Evolutionary conservation across 2,113 vertebrate species (phyloP).

Genomic region (Prolemur simus): DNA sequence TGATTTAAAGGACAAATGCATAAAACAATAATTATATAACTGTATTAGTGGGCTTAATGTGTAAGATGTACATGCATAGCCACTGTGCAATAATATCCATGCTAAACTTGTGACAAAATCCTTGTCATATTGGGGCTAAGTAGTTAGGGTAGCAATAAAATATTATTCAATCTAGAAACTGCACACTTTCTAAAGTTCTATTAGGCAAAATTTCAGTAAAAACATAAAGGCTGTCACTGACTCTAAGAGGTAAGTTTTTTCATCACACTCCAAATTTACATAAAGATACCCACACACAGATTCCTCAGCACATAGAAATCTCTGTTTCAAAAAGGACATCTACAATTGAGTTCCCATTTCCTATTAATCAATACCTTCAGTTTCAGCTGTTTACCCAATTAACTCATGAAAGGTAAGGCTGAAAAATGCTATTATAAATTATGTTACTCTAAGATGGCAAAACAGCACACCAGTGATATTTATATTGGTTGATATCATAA

Average conservation of each 20-base stretch:
- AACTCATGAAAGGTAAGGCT: not conserved
- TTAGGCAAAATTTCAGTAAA: conserved; percentile 11
- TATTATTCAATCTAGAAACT: not conserved
- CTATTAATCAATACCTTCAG: not conserved
- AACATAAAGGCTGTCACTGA: not conserved
- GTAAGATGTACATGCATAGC: not conserved
- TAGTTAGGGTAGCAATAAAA: not conserved
- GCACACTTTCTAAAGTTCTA: not conserved
- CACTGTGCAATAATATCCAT: not conserved
- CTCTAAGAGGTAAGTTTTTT: not conserved
- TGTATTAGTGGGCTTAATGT: not conserved
- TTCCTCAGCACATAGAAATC: not conserved
- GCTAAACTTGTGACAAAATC: not conserved
- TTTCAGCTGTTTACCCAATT: not conserved
- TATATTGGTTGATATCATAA: conserved; percentile 7
- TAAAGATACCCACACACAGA: not conserved
- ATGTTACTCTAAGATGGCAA: not conserved
- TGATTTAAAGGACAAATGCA: not conserved
- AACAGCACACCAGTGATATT: not conserved
- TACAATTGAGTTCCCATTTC: not conserved
- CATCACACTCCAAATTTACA: not conserved
- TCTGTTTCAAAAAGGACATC: not conserved
- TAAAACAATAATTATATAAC: not conserved
- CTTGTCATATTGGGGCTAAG: not conserved
- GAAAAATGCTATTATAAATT: not conserved